Conservation (phyloP, 2,888 invertebrate genomes). For the Callyntrura guangdongensis region DNA sequence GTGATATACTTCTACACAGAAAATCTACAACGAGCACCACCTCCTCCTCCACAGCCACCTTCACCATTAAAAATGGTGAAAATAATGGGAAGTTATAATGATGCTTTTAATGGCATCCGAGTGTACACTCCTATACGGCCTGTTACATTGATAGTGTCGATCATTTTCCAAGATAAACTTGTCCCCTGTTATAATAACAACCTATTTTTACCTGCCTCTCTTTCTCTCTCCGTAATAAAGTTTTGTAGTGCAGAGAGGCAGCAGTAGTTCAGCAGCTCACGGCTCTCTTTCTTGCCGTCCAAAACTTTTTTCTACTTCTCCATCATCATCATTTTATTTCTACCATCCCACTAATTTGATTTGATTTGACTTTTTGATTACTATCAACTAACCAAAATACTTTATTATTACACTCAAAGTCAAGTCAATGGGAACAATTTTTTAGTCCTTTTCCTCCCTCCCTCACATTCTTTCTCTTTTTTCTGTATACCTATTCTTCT, state of each 20-base stretch:
- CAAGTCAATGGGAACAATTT: constrained; percentile 53
- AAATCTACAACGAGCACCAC: background rate
- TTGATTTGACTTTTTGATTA: constrained; percentile 76
- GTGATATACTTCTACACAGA: constrained; percentile 28
- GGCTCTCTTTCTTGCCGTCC: background rate
- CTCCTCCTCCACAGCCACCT: constrained; percentile 21
- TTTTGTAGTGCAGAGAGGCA: too few species aligned
- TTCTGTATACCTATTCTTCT: too few species aligned
- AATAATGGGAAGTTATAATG: constrained; percentile 78
- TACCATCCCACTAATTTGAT: constrained; percentile 74
- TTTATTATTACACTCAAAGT: constrained; percentile 46
- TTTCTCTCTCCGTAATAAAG: constrained; percentile 10
- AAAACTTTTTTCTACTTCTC: constrained; percentile 24
- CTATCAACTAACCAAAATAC: constrained; percentile 28
- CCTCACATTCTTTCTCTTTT: too few species aligned
- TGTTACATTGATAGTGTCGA: constrained; percentile 71
- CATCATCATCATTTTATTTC: constrained; percentile 57
- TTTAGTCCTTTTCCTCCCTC: constrained; percentile 26
- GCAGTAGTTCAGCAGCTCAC: background rate
- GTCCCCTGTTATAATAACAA: constrained; percentile 73
- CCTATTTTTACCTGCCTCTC: constrained; percentile 56
- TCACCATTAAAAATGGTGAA: constrained; percentile 62
- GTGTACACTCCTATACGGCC: constrained; percentile 52
- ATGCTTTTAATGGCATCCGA: constrained; percentile 72
- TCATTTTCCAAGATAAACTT: constrained; percentile 76